These are phyloP conservation scores for Pelobates cultripes DNA, from an alignment of 2,797 vertebrate genomes.

Conservation along the genomic window DNA sequence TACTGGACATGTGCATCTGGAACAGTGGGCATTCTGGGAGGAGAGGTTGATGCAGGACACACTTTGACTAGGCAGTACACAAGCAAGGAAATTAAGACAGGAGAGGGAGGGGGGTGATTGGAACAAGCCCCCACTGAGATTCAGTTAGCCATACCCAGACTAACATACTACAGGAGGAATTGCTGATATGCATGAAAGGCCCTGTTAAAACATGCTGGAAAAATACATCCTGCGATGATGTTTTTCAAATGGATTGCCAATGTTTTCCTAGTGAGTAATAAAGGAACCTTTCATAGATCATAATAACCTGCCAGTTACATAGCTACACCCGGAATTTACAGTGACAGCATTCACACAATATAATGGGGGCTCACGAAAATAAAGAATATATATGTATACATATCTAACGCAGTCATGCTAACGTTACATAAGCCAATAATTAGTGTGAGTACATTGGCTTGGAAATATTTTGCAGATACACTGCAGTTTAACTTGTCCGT, in stretches of 20 bases:
- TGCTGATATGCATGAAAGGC: background rate
- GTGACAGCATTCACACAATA: background rate
- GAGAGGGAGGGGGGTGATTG: background rate
- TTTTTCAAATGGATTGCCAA: background rate
- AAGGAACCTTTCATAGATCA: conserved; percentile 1
- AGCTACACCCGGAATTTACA: background rate
- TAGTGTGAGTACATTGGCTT: background rate
- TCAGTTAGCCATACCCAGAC: no score
- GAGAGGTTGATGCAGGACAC: no score
- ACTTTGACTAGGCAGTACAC: no score
- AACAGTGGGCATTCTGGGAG: no score
- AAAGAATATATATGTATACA: background rate
- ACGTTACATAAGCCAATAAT: background rate
- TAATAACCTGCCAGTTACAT: background rate
- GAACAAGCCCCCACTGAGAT: background rate
- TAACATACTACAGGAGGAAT: background rate
- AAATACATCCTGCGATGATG: background rate
- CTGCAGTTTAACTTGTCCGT: conserved; percentile 18
- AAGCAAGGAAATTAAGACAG: background rate
- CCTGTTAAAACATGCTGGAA: conserved; percentile 4
- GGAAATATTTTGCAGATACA: conserved; percentile 5
- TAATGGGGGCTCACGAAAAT: background rate
- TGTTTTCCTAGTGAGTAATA: conserved; percentile 7
- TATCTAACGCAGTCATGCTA: background rate
- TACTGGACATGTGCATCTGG: no score